These are phyloP conservation scores for Ceyx margarethae DNA, from an alignment of 2,113 vertebrate genomes.

Conservation along the genomic window DNA sequence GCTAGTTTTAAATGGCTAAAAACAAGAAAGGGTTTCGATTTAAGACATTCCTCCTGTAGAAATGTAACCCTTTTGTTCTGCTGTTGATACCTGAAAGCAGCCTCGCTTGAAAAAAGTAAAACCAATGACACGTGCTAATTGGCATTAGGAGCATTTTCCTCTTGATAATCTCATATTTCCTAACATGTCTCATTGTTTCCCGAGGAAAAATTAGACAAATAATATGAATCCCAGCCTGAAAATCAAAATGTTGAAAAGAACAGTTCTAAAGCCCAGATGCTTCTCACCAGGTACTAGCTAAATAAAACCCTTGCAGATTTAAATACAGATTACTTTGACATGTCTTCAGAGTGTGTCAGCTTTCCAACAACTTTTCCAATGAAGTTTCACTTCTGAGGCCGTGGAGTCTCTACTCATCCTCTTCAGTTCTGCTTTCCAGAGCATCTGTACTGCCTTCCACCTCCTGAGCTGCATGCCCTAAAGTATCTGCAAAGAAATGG, in stretches of 20 bases:
- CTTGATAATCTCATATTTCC: not conserved
- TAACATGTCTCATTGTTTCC: conserved; percentile 27
- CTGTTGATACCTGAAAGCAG: conserved; percentile 36
- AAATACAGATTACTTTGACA: conserved; percentile 63
- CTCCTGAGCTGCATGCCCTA: conserved; percentile 29
- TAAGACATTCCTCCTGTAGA: conserved; percentile 49
- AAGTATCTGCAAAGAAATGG: conserved; percentile 60
- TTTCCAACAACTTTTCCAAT: conserved; percentile 50
- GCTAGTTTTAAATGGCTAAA: conserved; percentile 73
- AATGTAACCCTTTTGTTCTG: conserved; percentile 39
- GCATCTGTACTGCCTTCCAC: conserved; percentile 52
- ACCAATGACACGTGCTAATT: conserved; percentile 48
- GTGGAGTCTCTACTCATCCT: conserved; percentile 36
- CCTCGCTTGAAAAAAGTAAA: conserved; percentile 44
- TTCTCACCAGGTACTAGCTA: conserved; percentile 64
- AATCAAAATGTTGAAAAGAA: conserved; percentile 62
- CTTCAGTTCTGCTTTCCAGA: conserved; percentile 58
- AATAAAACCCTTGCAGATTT: conserved; percentile 60
- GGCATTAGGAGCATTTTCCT: conserved; percentile 29
- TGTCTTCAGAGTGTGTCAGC: conserved; percentile 60
- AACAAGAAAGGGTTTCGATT: conserved; percentile 56
- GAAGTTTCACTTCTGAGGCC: conserved; percentile 46
- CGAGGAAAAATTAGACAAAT: conserved; percentile 52
- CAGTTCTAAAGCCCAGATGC: conserved; percentile 70
- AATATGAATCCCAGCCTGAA: conserved; percentile 65